Conservation (phyloP, 2,888 invertebrate genomes). For the Rhagophthalmus giganteus region DNA sequence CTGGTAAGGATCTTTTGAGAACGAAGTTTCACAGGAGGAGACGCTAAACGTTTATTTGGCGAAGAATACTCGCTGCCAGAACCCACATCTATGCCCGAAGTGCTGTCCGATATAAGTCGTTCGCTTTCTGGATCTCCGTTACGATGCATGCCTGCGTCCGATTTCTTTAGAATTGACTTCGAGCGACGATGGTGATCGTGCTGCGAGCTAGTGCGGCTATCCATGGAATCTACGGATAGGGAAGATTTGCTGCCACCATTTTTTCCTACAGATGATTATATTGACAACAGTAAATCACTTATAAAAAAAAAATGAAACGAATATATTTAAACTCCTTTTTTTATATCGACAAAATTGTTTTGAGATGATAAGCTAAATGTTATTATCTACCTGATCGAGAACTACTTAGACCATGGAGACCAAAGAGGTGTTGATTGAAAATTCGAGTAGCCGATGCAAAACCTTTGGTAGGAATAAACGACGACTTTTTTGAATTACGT, state of each 20-base stretch:
- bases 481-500: slow-evolving; percentile 55
- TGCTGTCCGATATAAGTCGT: slow-evolving; percentile 69
- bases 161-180: slow-evolving; percentile 78
- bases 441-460: slow-evolving; percentile 71
- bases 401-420: slow-evolving; percentile 61
- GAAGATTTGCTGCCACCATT: slow-evolving; percentile 68
- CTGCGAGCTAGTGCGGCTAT: slow-evolving; percentile 62
- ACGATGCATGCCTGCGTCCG: slow-evolving; percentile 60
- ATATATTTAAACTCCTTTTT: too few relatives aligned
- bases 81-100: slow-evolving; percentile 62
- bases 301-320: too few relatives aligned
- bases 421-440: slow-evolving; percentile 75
- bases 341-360: too few relatives aligned
- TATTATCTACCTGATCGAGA: slow-evolving; percentile 52
- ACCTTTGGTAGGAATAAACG: slow-evolving; percentile 66
- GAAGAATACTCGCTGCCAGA: slow-evolving; percentile 51
- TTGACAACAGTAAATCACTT: too few relatives aligned
- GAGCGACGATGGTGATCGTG: slow-evolving; percentile 68
- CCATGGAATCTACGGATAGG: slow-evolving; percentile 70
- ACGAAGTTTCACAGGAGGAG: slow-evolving; percentile 45
- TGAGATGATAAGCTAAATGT: too few relatives aligned
- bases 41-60: slow-evolving; percentile 49
- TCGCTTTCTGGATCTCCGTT: slow-evolving; percentile 73
- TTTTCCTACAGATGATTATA: slow-evolving; percentile 50
- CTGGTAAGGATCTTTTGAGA: slow-evolving; percentile 39